Conservation (phyloP, 2,888 invertebrate species). For the Octonoba sinensis region DNA sequence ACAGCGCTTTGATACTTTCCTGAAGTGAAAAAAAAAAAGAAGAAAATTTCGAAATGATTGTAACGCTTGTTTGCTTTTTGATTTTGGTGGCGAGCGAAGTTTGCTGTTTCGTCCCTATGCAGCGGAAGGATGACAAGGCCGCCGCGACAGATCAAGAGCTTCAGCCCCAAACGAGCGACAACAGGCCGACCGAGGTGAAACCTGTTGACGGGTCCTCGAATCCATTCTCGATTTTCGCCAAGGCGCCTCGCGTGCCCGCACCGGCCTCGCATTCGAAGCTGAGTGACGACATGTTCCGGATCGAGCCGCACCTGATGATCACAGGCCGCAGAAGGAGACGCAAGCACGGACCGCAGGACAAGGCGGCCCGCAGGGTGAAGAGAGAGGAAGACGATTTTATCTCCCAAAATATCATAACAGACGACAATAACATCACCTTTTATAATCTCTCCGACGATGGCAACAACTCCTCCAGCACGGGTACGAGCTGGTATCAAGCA, state of each 20-base stretch:
- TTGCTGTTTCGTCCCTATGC: no score
- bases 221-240: constrained; percentile 7
- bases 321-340: not conserved
- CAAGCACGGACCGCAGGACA: not conserved
- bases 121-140: no score
- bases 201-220: not conserved
- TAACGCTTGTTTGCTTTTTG: no score
- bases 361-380: not conserved
- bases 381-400: not conserved
- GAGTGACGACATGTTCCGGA: constrained; percentile 10
- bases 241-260: constrained; percentile 2
- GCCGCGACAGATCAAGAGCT: no score
- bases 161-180: not conserved
- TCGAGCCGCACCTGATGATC: constrained; percentile 17
- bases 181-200: constrained; percentile 22
- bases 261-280: not conserved
- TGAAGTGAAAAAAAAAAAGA: no score
- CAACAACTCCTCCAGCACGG: no score
- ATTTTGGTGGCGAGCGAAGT: no score
- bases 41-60: no score
- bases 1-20: no score
- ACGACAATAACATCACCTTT: not conserved
- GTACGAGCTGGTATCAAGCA: no score
- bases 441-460: not conserved
- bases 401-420: not conserved